Percentiles rank a stretch among this genome's conserved stretches.
These are phyloP conservation scores for Antheraea pernyi DNA, from an alignment of 1,140 invertebrate species.

Conservation along the genomic window DNA sequence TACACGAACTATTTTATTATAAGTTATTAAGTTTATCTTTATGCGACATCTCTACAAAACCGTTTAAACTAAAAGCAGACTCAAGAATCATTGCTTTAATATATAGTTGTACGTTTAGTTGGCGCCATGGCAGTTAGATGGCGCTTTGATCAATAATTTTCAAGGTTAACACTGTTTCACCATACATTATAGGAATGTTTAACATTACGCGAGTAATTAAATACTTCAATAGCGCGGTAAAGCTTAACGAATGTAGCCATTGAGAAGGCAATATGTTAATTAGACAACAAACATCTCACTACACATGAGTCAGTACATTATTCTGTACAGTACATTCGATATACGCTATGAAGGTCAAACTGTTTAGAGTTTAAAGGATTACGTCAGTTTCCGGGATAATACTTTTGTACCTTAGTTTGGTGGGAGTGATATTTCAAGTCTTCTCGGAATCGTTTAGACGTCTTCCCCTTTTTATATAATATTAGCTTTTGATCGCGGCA, in stretches of 20 bases:
- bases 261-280: conserved; percentile 2
- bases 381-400: conserved; percentile 11
- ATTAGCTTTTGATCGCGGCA: too few relatives aligned
- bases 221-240: neutral
- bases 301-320: neutral
- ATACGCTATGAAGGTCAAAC: conserved; percentile 5
- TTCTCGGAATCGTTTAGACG: neutral
- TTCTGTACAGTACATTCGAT: neutral
- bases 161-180: neutral
- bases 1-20: too few relatives aligned
- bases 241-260: neutral
- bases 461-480: neutral
- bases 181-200: neutral
- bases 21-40: neutral
- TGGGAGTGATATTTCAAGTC: neutral
- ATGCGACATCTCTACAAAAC: neutral
- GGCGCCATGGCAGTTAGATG: neutral
- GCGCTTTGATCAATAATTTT: neutral
- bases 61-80: neutral
- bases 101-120: neutral
- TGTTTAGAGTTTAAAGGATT: conserved; percentile 7
- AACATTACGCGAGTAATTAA: neutral
- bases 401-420: neutral
- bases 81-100: too few relatives aligned
- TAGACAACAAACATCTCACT: conserved; percentile 7